phyloP scores from a whole-genome alignment of 2,113 vertebrate species.

The Mesembrinibis cayennensis region DNA sequence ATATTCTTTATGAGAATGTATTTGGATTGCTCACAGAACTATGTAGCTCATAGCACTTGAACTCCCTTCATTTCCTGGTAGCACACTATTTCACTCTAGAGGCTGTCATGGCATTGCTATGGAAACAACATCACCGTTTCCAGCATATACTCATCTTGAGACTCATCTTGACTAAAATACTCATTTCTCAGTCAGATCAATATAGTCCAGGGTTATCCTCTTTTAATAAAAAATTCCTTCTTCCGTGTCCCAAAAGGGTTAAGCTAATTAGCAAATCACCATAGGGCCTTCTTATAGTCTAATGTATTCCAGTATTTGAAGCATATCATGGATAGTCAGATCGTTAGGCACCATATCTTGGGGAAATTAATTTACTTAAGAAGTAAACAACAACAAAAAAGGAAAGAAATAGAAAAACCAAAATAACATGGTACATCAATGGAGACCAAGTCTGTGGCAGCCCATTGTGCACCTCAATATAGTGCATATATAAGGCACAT shows the following conservation, averaged over 20 bases:
- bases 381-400: background rate
- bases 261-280: conserved; percentile 60
- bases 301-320: conserved; percentile 51
- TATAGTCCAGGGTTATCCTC: conserved; percentile 47
- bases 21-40: conserved; percentile 53
- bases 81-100: conserved; percentile 23
- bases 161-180: conserved; percentile 48
- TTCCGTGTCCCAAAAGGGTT: conserved; percentile 39
- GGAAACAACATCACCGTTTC: conserved; percentile 51
- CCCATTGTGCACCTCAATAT: background rate
- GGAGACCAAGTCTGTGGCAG: background rate
- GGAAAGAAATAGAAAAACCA: background rate
- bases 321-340: background rate
- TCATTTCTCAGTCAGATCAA: conserved; percentile 45
- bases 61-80: conserved; percentile 62
- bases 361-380: conserved; percentile 11
- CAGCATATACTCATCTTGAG: conserved; percentile 26
- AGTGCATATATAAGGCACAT: background rate
- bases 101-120: conserved; percentile 62
- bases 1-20: conserved; percentile 60
- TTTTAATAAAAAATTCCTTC: conserved; percentile 61
- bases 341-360: background rate
- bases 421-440: background rate
- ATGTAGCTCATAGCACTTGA: conserved; percentile 32
- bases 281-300: conserved; percentile 13